Base-by-base conservation (phyloP, 2,113 vertebrate genomes). In the Plotosus lineatus region DNA sequence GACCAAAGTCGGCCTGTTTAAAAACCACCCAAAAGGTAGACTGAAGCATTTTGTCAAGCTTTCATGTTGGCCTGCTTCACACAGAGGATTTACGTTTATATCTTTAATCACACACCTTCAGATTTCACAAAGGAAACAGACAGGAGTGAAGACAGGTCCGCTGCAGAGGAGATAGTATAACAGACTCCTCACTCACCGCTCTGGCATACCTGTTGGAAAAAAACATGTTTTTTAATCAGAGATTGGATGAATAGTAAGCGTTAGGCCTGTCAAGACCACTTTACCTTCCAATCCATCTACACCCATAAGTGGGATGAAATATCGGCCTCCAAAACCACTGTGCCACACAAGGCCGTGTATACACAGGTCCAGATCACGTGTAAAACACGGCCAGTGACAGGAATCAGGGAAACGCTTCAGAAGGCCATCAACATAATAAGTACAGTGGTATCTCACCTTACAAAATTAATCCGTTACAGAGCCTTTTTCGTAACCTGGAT, bases 31-130 rank as follows among this genome's bases (percentile, higher is more conserved):
- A 58, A 55, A 78, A 44, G 66, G 38, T 21, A 58, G 7, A 14
- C 26, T 71, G 19, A 58, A 58, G 19, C 53, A n/a, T 72, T 72
- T 65, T 78, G 61, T 69, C 50, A 33, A 21, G 36, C 28, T 36
- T 55, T 78, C 33, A 61, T 38, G 46, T 78, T 3, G 26, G 17
- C 28, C 28, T 15, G 26, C 60, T 53, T 65, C 51, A 26, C 21
- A 36, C 31, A 53, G n/a, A 40, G 19, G 44, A 65, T 81, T 50
- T 53, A 50, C 17, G n/a, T n/a, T 19, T 48, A 31, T 33, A 42
- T 38, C 40, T 63, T 75, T 63, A 15, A 75, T 75, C 79, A 66
- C 46, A 14, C 12, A 46, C 38, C n/a, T 9, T 81, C 78, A 46
- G 38, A 17, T 65, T 78, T 66, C 58, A 68, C 72, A 44, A 40